Evolutionary conservation across 2,113 vertebrate genomes (phyloP).

Genomic region (Chunga burmeisteri): DNA sequence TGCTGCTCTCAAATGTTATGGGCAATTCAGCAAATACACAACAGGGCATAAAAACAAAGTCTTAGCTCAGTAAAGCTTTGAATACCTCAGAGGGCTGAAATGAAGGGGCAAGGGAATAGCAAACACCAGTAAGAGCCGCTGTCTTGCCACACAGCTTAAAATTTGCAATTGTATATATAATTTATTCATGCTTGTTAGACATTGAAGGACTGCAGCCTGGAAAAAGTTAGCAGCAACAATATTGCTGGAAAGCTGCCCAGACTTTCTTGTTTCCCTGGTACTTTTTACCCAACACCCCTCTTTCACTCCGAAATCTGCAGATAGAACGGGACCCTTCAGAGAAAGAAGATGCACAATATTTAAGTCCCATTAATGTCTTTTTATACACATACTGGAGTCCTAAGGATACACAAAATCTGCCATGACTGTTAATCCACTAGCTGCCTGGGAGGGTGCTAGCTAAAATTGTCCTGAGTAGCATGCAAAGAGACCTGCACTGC

Average conservation of each 20-base stretch:
- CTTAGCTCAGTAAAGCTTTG: background rate
- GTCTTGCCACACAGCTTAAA: background rate
- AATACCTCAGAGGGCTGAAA: background rate
- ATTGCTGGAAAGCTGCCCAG: background rate
- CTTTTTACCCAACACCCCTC: background rate
- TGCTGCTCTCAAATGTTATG: accelerated
- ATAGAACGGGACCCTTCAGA: background rate
- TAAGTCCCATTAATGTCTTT: background rate
- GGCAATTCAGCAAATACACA: background rate
- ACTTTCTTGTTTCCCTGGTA: background rate
- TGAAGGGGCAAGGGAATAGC: background rate
- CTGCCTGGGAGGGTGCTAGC: background rate
- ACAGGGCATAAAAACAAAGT: background rate
- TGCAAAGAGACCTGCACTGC: background rate
- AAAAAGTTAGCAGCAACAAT: background rate
- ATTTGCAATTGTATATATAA: background rate
- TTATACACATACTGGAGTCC: background rate
- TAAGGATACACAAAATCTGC: background rate
- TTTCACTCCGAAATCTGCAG: background rate
- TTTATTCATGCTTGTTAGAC: background rate
- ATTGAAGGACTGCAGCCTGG: background rate
- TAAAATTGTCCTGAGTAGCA: background rate
- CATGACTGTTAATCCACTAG: background rate
- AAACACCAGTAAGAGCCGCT: background rate
- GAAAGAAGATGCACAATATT: background rate